Base-by-base conservation (phyloP, 2,113 vertebrate genomes). In the Chunga burmeisteri region DNA sequence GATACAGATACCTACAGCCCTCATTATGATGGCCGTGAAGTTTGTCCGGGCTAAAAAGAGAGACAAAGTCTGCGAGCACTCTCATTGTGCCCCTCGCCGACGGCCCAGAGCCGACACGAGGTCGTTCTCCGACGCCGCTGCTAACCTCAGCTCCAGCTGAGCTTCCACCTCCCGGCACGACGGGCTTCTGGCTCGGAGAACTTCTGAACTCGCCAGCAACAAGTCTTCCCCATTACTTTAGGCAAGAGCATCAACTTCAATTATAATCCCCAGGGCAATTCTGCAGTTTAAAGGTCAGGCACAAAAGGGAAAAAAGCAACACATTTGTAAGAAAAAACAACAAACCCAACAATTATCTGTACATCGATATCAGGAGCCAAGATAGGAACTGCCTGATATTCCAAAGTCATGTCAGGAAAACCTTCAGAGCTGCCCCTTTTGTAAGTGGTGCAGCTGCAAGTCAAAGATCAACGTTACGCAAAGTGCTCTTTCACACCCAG, bases 361-460 rank as follows among this genome's bases (percentile, higher is more conserved):
- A 56, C 27, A 75, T 40, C 2, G 3, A 21, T 38, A 89, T n/a
- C 30, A 81, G 68, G 0, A 93, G 38, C 46, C 59, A 81, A 78
- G 47, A 92, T 25, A 88, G 86, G 83, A 95, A 96, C 78, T 75
- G 34, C 77, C 34, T 29, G 23, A 75, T 91, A 81, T 93, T 81
- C 44, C 61, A 55, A 92, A 81, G 30, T 29, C 52, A 72, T 49
- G 56, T 10, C 89, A 93, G 78, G 78, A 96, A 96, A 95, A 85
- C 47, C 59, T 96, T 94, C 56, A 55, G 38, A 79, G 34, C 47
- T 81, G 61, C 52, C 32, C 89, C 83, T 88, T 92, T 95, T 88
- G 36, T 78, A 38, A 95, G 32, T 47, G 56, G 52, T 75, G 89
- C 94, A 96, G 94, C 95, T 96, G 93, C 86, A 94, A 94, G 91